phyloP scores from a whole-genome alignment of 2,888 invertebrate genomes.

The Gryllus longicercus region DNA sequence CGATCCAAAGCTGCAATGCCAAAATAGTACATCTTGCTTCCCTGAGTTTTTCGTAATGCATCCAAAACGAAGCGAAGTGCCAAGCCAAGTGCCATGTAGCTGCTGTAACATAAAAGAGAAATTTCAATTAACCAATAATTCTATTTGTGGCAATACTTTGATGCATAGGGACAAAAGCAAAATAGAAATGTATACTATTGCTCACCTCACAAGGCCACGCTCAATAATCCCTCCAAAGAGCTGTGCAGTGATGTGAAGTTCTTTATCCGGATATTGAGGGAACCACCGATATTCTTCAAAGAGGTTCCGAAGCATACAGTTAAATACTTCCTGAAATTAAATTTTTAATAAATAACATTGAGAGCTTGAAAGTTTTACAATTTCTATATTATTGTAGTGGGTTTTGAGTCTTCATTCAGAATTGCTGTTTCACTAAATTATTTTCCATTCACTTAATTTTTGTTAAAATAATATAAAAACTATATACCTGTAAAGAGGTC shows the following conservation, averaged over 20 bases:
- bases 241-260: conserved; percentile 94
- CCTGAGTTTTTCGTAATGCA: conserved; percentile 85
- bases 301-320: conserved; percentile 93
- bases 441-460: conserved; percentile 27
- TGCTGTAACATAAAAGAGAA: conserved; percentile 43
- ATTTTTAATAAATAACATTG: conserved; percentile 22
- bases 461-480: background rate
- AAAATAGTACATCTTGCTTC: conserved; percentile 96
- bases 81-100: conserved; percentile 77
- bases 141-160: too few relatives aligned
- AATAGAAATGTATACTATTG: background rate
- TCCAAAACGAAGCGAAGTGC: conserved; percentile 91
- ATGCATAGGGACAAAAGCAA: conserved; percentile 20
- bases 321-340: conserved; percentile 64
- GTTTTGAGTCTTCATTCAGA: too few relatives aligned
- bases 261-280: conserved; percentile 97
- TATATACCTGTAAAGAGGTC: too few relatives aligned
- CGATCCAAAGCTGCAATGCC: conserved; percentile 93
- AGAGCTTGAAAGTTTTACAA: too few relatives aligned
- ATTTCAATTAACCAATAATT: too few relatives aligned
- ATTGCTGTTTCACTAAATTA: too few relatives aligned
- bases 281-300: conserved; percentile 99
- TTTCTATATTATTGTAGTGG: too few relatives aligned
- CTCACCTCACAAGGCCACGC: conserved; percentile 78
- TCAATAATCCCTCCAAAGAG: conserved; percentile 98